phyloP scores from a whole-genome alignment of 2,888 invertebrate genomes.

The Drosophila pseudotalamancana region DNA sequence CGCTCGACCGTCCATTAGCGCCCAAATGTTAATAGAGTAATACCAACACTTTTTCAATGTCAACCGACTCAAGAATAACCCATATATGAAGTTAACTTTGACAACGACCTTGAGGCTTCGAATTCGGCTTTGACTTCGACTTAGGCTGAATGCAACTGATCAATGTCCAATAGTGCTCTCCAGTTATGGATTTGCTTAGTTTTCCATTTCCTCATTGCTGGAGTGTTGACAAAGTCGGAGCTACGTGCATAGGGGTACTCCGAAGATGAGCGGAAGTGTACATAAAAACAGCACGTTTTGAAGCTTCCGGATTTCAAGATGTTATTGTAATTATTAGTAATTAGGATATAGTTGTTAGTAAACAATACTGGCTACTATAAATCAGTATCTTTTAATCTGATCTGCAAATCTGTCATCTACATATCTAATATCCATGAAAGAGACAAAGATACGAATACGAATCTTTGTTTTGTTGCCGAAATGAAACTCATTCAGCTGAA shows the following conservation, averaged over 20 bases:
- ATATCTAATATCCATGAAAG: no score
- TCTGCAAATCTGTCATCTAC: no score
- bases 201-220: background rate
- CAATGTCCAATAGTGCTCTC: conserved; percentile 25
- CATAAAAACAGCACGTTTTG: background rate
- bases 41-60: conserved; percentile 14
- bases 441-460: no score
- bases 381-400: no score
- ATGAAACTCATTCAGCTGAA: no score
- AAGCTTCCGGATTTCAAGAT: conserved; percentile 1
- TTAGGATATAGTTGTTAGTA: background rate
- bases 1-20: conserved; percentile 40
- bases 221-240: background rate
- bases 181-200: background rate
- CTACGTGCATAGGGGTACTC: background rate
- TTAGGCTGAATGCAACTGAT: conserved; percentile 8
- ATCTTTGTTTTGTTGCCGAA: no score
- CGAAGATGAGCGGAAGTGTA: background rate
- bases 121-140: no score
- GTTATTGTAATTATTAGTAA: background rate
- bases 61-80: background rate
- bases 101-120: conserved; percentile 45
- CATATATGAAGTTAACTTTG: conserved; percentile 1
- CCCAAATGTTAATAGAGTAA: conserved; percentile 42
- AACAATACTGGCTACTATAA: no score